These are phyloP conservation scores for Ectropis crepuscularia DNA, from an alignment of 2,888 invertebrate species.

Conservation along the genomic window DNA sequence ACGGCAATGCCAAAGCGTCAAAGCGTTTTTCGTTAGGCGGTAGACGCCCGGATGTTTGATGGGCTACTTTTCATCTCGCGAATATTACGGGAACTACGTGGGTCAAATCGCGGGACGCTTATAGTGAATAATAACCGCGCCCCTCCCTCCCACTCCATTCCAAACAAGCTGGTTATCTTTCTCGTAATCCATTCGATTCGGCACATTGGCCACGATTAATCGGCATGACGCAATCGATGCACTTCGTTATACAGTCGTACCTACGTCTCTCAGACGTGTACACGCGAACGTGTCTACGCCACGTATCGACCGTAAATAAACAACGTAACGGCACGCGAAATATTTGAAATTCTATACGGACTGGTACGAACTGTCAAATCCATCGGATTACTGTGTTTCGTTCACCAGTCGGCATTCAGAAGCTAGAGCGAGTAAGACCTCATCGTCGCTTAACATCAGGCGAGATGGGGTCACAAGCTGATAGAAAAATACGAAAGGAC, in stretches of 20 bases:
- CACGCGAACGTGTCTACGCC: constrained; percentile 7
- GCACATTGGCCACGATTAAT: constrained; percentile 30
- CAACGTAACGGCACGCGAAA: constrained; percentile 1
- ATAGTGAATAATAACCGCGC: neutral
- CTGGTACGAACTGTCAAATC: neutral
- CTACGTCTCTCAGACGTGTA: constrained; percentile 1
- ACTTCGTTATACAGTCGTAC: constrained; percentile 19
- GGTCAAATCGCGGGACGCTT: neutral
- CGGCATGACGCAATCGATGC: constrained; percentile 25
- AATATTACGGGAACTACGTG: too few relatives aligned
- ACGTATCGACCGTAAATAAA: constrained; percentile 19
- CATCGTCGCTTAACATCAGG: neutral
- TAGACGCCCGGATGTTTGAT: too few relatives aligned
- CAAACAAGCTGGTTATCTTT: constrained; percentile 9
- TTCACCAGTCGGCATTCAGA: neutral
- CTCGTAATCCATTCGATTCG: constrained; percentile 27
- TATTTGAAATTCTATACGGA: neutral
- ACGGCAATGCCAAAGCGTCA: too few relatives aligned
- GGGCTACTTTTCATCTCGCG: too few relatives aligned
- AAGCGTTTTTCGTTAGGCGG: too few relatives aligned
- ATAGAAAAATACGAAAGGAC: too few relatives aligned
- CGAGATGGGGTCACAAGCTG: too few relatives aligned
- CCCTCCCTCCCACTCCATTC: constrained; percentile 4
- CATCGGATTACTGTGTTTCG: neutral
- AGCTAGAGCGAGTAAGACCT: too few relatives aligned